These are phyloP conservation scores for Apantesis nais DNA, from an alignment of 2,888 invertebrate species.

Conservation along the genomic window DNA sequence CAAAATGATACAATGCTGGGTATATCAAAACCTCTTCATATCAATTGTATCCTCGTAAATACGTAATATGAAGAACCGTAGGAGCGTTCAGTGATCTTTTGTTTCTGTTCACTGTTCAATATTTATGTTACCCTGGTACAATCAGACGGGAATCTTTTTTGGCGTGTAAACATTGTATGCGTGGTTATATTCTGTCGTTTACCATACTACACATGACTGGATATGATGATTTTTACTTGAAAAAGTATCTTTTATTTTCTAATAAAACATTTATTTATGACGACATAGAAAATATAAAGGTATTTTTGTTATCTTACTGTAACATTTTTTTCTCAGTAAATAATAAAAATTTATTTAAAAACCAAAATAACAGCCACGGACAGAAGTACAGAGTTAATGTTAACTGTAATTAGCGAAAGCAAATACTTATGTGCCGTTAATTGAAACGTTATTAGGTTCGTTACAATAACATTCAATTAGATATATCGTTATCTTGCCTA, in stretches of 20 bases:
- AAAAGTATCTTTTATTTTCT: background rate
- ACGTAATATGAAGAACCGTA: conserved; percentile 35
- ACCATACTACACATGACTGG: conserved; percentile 11
- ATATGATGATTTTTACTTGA: background rate
- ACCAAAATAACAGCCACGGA: background rate
- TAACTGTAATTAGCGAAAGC: background rate
- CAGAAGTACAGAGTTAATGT: background rate
- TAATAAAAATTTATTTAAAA: background rate
- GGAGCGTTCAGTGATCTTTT: conserved; percentile 36
- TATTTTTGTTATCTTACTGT: background rate
- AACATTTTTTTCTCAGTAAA: background rate
- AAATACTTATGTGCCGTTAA: background rate
- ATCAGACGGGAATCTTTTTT: conserved; percentile 37
- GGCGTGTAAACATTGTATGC: conserved; percentile 50
- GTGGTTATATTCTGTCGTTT: conserved; percentile 44
- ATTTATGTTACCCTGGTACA: conserved; percentile 39
- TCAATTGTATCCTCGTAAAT: conserved; percentile 40
- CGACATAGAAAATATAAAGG: background rate
- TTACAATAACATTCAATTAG: background rate
- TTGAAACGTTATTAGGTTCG: background rate
- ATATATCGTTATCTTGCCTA: background rate
- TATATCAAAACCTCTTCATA: conserved; percentile 37
- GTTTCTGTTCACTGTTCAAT: conserved; percentile 35
- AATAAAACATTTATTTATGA: background rate
- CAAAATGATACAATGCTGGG: conserved; percentile 18